phyloP scores from a whole-genome alignment of 2,113 vertebrate species.

The Pseudopodoces humilis region DNA sequence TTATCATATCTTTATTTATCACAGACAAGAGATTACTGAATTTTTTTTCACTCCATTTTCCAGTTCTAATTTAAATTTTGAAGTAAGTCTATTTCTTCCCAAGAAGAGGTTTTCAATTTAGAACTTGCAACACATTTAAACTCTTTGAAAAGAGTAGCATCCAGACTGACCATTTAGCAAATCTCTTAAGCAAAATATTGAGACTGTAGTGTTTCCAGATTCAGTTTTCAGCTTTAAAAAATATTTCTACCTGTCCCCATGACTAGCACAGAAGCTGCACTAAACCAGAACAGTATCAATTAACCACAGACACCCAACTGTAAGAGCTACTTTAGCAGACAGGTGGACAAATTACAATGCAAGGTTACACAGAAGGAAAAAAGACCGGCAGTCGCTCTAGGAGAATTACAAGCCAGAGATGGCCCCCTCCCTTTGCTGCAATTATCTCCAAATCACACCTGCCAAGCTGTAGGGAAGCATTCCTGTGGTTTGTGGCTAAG shows the following conservation, averaged over 20 bases:
- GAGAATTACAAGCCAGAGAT: constrained; percentile 26
- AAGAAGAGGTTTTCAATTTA: neutral
- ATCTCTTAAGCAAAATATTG: neutral
- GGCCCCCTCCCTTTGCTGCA: constrained; percentile 31
- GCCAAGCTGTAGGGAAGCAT: constrained; percentile 47
- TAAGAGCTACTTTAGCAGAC: constrained; percentile 5
- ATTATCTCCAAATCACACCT: constrained; percentile 61
- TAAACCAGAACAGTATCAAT: constrained; percentile 35
- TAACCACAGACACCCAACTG: constrained; percentile 15
- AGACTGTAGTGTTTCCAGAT: neutral
- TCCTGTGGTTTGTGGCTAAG: neutral
- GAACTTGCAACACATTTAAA: neutral
- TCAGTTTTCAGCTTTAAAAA: neutral
- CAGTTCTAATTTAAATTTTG: neutral
- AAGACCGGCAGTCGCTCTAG: neutral
- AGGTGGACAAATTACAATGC: constrained; percentile 29
- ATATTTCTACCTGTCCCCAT: neutral
- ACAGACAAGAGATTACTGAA: neutral
- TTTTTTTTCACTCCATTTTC: neutral
- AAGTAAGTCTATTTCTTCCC: neutral
- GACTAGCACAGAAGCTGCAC: neutral
- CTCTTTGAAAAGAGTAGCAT: neutral
- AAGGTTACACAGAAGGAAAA: neutral
- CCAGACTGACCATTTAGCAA: neutral
- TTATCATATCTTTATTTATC: constrained; percentile 37